Percentiles rank a stretch among this genome's conserved stretches.
These are phyloP conservation scores for Anisognathus igniventris DNA, from an alignment of 2,797 vertebrate species.

Conservation along the genomic window DNA sequence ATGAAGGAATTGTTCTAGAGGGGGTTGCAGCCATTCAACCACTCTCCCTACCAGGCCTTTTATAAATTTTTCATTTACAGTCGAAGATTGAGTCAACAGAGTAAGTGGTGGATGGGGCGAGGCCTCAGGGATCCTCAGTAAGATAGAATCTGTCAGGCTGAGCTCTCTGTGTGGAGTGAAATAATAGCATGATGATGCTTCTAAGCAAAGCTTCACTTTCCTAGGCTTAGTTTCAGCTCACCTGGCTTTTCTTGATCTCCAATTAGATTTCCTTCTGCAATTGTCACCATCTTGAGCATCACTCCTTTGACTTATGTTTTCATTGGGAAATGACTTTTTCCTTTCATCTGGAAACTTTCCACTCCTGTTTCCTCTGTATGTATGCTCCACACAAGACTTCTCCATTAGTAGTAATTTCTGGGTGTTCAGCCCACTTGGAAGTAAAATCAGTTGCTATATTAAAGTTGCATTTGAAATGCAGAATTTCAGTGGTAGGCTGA, in stretches of 20 bases:
- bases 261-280: background rate
- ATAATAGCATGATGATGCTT: background rate
- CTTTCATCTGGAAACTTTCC: background rate
- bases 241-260: background rate
- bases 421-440: background rate
- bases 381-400: background rate
- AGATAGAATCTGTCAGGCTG: background rate
- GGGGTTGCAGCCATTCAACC: background rate
- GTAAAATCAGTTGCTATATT: background rate
- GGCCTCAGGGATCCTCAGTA: background rate
- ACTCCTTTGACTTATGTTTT: background rate
- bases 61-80: background rate
- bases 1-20: background rate
- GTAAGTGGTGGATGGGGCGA: background rate
- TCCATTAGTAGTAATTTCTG: background rate
- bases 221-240: background rate
- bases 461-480: background rate
- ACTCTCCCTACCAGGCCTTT: background rate
- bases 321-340: background rate
- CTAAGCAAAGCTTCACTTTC: background rate
- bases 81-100: background rate
- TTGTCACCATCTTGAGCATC: background rate
- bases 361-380: background rate
- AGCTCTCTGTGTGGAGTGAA: background rate
- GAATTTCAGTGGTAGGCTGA: background rate